Conservation (phyloP, 2,797 vertebrate species). For the Stomatorhinus walkeri region DNA sequence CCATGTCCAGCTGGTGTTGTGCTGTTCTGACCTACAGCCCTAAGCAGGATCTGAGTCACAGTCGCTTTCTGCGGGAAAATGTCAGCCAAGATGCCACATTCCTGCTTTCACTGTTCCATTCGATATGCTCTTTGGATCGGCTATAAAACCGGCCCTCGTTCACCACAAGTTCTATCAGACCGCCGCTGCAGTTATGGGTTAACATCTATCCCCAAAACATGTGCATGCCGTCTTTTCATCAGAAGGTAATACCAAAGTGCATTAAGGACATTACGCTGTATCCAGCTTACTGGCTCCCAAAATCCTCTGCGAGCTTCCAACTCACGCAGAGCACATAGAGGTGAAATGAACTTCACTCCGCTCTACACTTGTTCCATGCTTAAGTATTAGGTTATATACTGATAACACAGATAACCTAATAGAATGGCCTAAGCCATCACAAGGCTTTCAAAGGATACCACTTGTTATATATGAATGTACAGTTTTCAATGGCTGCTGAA, state of each 20-base stretch:
- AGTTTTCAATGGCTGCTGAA: not conserved
- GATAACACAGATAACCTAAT: not conserved
- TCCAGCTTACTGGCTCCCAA: not conserved
- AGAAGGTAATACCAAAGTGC: not conserved
- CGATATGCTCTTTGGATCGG: constrained; percentile 49
- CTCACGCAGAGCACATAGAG: not conserved
- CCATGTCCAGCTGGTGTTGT: constrained; percentile 59
- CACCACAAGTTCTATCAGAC: constrained; percentile 51
- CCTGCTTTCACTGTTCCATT: constrained; percentile 48
- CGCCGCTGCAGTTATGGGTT: constrained; percentile 24
- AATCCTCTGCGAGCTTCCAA: not conserved
- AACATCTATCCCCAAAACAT: constrained; percentile 25
- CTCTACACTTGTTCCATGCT: not conserved
- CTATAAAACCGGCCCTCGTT: constrained; percentile 50
- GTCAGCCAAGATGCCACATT: constrained; percentile 51
- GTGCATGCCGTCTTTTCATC: not conserved
- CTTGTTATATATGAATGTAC: not conserved
- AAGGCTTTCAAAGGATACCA: not conserved
- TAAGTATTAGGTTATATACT: not conserved
- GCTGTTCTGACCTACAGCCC: constrained; percentile 54
- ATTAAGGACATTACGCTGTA: not conserved
- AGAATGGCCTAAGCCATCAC: not conserved
- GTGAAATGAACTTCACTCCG: not conserved
- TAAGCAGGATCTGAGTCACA: constrained; percentile 61
- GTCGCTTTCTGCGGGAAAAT: constrained; percentile 58